A percentile compares a stretch with the other conserved stretches of the same genome.
Evolutionary conservation across 2,113 vertebrate species (phyloP).

Genomic region (Poicephalus gulielmi): DNA sequence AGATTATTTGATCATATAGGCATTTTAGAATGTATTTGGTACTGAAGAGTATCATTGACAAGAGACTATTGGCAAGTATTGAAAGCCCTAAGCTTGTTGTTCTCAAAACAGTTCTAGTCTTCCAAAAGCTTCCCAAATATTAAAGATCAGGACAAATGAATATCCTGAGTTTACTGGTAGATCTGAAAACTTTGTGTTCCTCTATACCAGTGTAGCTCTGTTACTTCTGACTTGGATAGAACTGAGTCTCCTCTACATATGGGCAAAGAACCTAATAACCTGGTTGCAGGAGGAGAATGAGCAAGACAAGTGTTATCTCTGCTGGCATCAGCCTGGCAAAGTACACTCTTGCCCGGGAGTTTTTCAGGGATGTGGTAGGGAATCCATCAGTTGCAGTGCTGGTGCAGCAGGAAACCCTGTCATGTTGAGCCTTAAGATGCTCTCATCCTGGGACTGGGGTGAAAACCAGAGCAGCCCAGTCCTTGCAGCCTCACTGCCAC

Average conservation of each 20-base stretch:
- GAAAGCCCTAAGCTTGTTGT: neutral
- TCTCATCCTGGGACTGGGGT: neutral
- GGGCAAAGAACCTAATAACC: neutral
- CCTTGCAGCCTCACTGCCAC: neutral
- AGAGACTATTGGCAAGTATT: neutral
- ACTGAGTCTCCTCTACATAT: neutral
- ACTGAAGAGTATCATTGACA: neutral
- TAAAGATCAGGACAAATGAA: neutral
- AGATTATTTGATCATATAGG: neutral
- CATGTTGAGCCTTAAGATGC: neutral
- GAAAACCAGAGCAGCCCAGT: neutral
- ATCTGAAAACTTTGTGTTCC: neutral
- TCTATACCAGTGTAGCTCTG: neutral
- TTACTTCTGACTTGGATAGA: neutral
- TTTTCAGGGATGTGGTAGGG: neutral
- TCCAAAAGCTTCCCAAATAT: neutral
- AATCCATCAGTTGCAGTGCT: neutral
- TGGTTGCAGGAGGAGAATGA: neutral
- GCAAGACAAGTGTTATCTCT: neutral
- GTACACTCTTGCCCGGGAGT: neutral
- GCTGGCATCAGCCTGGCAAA: neutral
- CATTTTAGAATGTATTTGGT: neutral
- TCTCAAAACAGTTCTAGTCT: neutral
- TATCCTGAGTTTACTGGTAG: neutral
- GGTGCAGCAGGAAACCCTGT: neutral